A percentile compares a stretch with the other conserved stretches of the same genome.
Evolutionary conservation across 1,140 invertebrate genomes (phyloP).

Genomic region (Bradysia coprophila): DNA sequence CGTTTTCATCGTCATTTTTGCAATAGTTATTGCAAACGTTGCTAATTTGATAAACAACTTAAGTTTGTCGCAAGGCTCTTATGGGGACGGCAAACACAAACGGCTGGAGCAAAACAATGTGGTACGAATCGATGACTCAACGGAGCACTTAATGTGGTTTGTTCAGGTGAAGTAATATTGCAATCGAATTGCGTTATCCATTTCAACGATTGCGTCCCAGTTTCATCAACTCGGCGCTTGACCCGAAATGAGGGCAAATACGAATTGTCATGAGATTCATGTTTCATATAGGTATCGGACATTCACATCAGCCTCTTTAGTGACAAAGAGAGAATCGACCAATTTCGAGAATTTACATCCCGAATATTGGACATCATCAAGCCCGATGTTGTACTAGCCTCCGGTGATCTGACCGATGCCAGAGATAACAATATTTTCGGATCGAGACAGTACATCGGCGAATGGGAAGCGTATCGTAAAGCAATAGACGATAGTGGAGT

Average conservation of each 20-base stretch:
- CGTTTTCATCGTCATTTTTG: conserved; percentile 29
- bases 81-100: conserved; percentile 4
- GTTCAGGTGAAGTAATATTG: conserved; percentile 34
- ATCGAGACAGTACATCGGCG: conserved; percentile 61
- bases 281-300: conserved; percentile 55
- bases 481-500: conserved; percentile 49
- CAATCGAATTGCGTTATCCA: too few relatives aligned
- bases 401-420: conserved; percentile 81
- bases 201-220: too few relatives aligned
- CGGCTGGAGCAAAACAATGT: conserved; percentile 14
- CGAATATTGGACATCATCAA: conserved; percentile 51
- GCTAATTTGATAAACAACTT: conserved; percentile 31
- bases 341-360: conserved; percentile 67
- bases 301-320: conserved; percentile 76
- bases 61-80: conserved; percentile 6
- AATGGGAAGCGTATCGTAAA: conserved; percentile 69
- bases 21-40: conserved; percentile 32
- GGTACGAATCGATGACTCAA: conserved; percentile 27
- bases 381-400: conserved; percentile 64
- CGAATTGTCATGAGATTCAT: conserved; percentile 2
- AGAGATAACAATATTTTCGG: conserved; percentile 60
- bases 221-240: too few relatives aligned
- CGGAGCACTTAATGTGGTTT: conserved; percentile 51
- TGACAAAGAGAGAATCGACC: conserved; percentile 49
- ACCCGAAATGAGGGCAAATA: neutral